Evolutionary conservation across 2,888 invertebrate genomes (phyloP).

Genomic region (Steromphala cineraria): DNA sequence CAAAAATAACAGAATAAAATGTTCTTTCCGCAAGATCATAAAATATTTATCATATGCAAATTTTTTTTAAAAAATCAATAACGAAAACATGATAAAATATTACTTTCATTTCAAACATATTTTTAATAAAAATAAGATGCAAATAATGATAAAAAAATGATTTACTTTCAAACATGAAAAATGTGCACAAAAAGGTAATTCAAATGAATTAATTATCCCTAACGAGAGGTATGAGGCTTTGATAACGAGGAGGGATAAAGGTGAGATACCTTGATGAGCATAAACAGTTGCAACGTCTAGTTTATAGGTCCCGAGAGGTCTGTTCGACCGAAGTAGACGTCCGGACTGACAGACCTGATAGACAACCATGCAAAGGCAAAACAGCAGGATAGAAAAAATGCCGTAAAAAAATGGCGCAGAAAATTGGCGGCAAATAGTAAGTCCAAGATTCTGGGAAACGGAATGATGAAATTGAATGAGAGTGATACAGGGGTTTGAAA

Average conservation of each 20-base stretch:
- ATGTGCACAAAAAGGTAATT: background rate
- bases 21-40: too few species aligned
- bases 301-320: conserved; percentile 82
- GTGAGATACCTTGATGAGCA: conserved; percentile 80
- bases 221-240: background rate
- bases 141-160: background rate
- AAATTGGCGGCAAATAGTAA: background rate
- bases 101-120: background rate
- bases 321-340: conserved; percentile 79
- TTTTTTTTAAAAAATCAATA: too few species aligned
- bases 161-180: background rate
- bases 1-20: too few species aligned
- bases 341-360: conserved; percentile 68
- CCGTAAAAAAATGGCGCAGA: background rate
- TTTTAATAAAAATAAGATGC: background rate
- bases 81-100: too few species aligned
- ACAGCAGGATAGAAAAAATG: conserved; percentile 22
- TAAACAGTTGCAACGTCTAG: conserved; percentile 84
- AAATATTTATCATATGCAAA: too few species aligned
- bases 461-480: background rate
- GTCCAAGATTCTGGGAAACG: background rate
- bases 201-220: background rate
- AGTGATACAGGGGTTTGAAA: too few species aligned
- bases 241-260: background rate
- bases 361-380: conserved; percentile 25